A percentile compares a stretch with the other conserved stretches of the same genome.
Evolutionary conservation across 2,888 invertebrate genomes (phyloP).

Genomic region (Tetranychus piercei): DNA sequence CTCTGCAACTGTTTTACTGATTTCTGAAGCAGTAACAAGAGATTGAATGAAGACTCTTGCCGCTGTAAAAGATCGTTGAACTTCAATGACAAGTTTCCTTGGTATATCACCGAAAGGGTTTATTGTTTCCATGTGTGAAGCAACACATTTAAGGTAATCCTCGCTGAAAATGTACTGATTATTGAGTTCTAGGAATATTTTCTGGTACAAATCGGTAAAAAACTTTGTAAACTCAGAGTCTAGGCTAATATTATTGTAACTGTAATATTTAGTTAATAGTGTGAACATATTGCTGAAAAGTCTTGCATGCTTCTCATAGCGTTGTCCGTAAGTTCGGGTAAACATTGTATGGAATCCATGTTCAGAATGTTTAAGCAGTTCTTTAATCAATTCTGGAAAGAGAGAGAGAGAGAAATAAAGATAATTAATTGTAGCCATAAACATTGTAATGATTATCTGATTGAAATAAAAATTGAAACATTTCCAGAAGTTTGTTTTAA

Average conservation of each 20-base stretch:
- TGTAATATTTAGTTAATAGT: conserved; percentile 73
- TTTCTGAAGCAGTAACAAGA: conserved; percentile 57
- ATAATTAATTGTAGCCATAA: too few relatives aligned
- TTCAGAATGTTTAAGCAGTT: conserved; percentile 60
- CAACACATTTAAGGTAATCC: conserved; percentile 67
- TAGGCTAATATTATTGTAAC: conserved; percentile 61
- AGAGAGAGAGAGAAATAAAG: background rate
- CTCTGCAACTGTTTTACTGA: conserved; percentile 38
- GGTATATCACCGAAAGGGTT: conserved; percentile 90
- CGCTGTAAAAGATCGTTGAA: conserved; percentile 80
- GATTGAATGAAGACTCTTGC: conserved; percentile 83
- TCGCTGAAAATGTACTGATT: conserved; percentile 75
- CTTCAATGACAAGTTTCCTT: conserved; percentile 66
- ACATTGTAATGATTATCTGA: too few relatives aligned
- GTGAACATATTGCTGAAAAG: conserved; percentile 78
- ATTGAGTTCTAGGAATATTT: conserved; percentile 80
- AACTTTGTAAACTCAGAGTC: conserved; percentile 74
- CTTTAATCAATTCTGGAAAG: conserved; percentile 54
- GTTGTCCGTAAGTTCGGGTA: conserved; percentile 76
- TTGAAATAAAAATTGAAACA: too few relatives aligned
- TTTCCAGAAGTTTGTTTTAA: too few relatives aligned
- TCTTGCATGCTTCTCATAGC: conserved; percentile 80
- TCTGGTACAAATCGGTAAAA: conserved; percentile 76
- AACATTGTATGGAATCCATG: conserved; percentile 86
- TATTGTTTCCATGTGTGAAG: conserved; percentile 74